Evolutionary conservation across 2,113 vertebrate species (phyloP).

Genomic region (Tamias sibiricus): DNA sequence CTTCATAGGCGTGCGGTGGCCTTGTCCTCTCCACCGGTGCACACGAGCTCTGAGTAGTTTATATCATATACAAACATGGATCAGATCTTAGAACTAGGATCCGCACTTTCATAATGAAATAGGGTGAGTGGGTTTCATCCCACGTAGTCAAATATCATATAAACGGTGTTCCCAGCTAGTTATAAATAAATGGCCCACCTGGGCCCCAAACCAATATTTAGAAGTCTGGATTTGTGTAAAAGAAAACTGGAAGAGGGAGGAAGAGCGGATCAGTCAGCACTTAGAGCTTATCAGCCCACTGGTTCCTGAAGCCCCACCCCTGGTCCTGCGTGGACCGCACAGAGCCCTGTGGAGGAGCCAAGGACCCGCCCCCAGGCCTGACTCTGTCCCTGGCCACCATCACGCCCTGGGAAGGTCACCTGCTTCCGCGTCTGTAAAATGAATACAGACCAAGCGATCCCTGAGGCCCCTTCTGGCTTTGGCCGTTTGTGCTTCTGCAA

Average conservation of each 20-base stretch:
- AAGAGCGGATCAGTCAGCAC: too few relatives aligned
- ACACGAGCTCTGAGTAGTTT: too few relatives aligned
- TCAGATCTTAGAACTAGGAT: not conserved
- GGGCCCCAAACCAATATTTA: not conserved
- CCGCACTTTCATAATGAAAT: conserved; percentile 23
- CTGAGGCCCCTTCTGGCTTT: not conserved
- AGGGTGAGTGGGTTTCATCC: not conserved
- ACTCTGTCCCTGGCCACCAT: not conserved
- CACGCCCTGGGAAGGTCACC: not conserved
- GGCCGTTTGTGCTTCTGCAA: not conserved
- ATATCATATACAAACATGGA: not conserved
- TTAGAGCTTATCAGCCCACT: not conserved
- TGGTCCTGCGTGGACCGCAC: not conserved
- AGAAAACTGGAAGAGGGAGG: not conserved
- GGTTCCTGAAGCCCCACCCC: not conserved
- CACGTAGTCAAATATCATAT: not conserved
- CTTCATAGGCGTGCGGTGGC: not conserved
- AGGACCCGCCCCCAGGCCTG: not conserved
- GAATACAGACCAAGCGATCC: not conserved
- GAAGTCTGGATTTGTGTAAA: not conserved
- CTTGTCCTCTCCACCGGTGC: not conserved
- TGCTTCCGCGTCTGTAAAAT: not conserved
- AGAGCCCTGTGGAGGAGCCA: not conserved
- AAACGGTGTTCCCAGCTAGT: not conserved
- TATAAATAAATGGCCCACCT: not conserved